Evolutionary conservation across 2,888 invertebrate genomes (phyloP).

Genomic region (Zygaena filipendulae): DNA sequence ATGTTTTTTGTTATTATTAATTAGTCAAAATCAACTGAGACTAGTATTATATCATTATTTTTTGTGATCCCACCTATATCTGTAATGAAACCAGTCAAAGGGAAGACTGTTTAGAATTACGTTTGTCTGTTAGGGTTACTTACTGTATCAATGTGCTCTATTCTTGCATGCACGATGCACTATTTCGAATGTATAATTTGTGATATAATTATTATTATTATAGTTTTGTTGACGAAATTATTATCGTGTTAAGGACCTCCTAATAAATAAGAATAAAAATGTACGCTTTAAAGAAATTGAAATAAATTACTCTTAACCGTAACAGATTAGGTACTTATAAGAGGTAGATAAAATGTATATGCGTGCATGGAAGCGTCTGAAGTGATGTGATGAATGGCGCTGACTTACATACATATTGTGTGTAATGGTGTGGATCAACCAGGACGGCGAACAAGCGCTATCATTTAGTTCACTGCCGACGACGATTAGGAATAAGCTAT

Average conservation of each 20-base stretch:
- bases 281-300: slow-evolving; percentile 68
- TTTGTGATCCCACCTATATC: slow-evolving; percentile 54
- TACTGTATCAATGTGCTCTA: slow-evolving; percentile 28
- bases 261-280: slow-evolving; percentile 63
- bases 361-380: slow-evolving; percentile 37
- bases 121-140: slow-evolving; percentile 56
- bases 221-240: slow-evolving; percentile 30
- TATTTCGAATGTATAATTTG: too few relatives aligned
- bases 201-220: not conserved
- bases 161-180: slow-evolving; percentile 49
- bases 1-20: too few relatives aligned
- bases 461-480: slow-evolving; percentile 46
- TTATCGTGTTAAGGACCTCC: slow-evolving; percentile 55
- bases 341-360: slow-evolving; percentile 50
- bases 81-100: slow-evolving; percentile 47
- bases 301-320: slow-evolving; percentile 52
- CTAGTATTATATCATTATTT: too few relatives aligned
- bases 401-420: too few relatives aligned
- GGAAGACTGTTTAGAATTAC: slow-evolving; percentile 62
- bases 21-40: too few relatives aligned
- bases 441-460: too few relatives aligned
- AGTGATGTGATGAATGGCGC: too few relatives aligned
- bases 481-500: slow-evolving; percentile 40
- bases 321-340: slow-evolving; percentile 63
- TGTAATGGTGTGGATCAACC: too few relatives aligned